Conservation (phyloP, 2,888 invertebrate genomes). For the Dicroscelio sp. region DNA sequence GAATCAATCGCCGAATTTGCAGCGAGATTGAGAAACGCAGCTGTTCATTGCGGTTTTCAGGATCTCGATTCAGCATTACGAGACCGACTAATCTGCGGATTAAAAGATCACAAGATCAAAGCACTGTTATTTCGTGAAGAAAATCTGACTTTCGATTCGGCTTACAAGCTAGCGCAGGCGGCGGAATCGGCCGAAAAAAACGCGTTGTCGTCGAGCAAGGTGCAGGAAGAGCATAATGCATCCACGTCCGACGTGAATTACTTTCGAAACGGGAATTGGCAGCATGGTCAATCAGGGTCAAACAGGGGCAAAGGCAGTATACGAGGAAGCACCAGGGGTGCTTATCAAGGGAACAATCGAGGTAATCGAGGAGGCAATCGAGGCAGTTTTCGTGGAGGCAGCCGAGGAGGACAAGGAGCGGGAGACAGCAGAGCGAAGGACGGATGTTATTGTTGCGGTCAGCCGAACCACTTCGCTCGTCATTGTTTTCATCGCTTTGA, state of each 20-base stretch:
- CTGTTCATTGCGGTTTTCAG: conserved; percentile 6
- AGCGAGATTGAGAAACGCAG: conserved; percentile 89
- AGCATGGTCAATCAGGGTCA: too few species aligned
- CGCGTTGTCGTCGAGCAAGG: neutral
- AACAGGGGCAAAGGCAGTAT: too few species aligned
- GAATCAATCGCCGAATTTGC: conserved; percentile 43
- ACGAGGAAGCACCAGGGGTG: neutral
- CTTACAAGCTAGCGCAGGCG: neutral
- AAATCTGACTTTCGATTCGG: neutral
- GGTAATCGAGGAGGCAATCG: neutral
- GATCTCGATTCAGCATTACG: neutral
- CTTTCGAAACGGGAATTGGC: too few species aligned
- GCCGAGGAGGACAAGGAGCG: neutral
- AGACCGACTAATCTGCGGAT: conserved; percentile 2
- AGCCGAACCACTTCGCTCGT: conserved; percentile 14
- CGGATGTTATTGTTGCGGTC: conserved; percentile 10
- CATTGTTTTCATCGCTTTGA: conserved; percentile 25
- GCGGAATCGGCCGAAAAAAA: conserved; percentile 1
- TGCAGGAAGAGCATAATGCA: too few species aligned
- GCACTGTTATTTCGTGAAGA: conserved; percentile 15
- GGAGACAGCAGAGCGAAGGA: too few species aligned
- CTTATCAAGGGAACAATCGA: neutral
- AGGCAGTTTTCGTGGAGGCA: neutral
- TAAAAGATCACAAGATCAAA: neutral
- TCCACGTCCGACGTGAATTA: too few species aligned